Percentiles rank a stretch among this genome's conserved stretches.
These are phyloP conservation scores for Pterocles orientalis DNA, from an alignment of 2,113 vertebrate genomes.

Conservation along the genomic window DNA sequence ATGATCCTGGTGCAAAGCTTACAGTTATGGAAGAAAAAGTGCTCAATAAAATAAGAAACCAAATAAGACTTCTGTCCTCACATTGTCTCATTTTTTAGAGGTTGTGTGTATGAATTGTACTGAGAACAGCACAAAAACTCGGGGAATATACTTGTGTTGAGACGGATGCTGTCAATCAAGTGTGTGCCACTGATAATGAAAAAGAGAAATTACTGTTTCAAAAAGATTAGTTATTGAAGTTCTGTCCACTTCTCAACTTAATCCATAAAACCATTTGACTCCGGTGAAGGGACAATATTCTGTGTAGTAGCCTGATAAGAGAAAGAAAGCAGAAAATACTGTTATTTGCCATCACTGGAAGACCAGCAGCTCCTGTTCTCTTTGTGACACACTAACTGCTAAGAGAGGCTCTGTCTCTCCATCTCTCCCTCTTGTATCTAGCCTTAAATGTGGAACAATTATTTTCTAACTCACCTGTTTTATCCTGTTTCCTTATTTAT, in stretches of 20 bases:
- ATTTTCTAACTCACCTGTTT: not conserved
- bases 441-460: not conserved
- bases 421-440: not conserved
- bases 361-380: not conserved
- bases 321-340: slow-evolving; percentile 34
- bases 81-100: slow-evolving; percentile 18
- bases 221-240: slow-evolving; percentile 71
- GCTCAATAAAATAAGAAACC: slow-evolving; percentile 30
- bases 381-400: not conserved
- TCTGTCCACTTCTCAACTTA: slow-evolving; percentile 63
- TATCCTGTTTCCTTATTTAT: not conserved
- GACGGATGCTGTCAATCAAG: slow-evolving; percentile 61
- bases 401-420: not conserved
- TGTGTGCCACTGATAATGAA: slow-evolving; percentile 45
- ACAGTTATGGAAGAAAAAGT: not conserved
- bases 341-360: slow-evolving; percentile 24
- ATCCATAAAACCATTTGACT: slow-evolving; percentile 64
- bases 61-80: slow-evolving; percentile 33
- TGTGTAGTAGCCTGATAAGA: slow-evolving; percentile 44
- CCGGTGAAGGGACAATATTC: slow-evolving; percentile 41
- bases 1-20: not conserved
- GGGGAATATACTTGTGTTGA: not conserved
- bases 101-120: not conserved
- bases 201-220: slow-evolving; percentile 60
- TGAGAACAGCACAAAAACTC: not conserved